These are phyloP conservation scores for Chaunax sp. DNA, from an alignment of 2,797 vertebrate species.

Conservation along the genomic window DNA sequence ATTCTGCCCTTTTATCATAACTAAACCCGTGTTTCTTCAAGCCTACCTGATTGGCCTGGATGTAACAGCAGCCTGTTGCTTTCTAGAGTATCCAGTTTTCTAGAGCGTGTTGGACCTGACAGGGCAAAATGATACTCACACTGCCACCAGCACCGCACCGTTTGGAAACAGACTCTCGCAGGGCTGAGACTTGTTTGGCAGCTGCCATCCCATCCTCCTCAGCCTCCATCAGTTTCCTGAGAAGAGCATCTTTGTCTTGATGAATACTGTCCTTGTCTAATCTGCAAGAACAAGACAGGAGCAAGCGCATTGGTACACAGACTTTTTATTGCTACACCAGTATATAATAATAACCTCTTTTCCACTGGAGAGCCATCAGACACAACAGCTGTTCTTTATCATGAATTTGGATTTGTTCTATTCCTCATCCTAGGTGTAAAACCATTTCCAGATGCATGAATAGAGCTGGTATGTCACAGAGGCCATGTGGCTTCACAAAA, in stretches of 20 bases:
- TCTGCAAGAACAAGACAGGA: conserved; percentile 70
- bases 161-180: conserved; percentile 86
- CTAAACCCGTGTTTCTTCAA: not conserved
- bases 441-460: no score
- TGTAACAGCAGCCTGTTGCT: not conserved
- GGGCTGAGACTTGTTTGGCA: conserved; percentile 86
- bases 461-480: no score
- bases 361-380: no score
- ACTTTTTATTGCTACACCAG: no score
- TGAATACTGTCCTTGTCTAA: conserved; percentile 80
- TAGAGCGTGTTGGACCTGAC: not conserved
- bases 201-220: conserved; percentile 90
- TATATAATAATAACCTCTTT: no score
- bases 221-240: conserved; percentile 88
- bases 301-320: not conserved
- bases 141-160: conserved; percentile 80
- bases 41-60: no score
- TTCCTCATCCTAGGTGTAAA: no score
- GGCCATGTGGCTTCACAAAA: no score
- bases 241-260: conserved; percentile 86
- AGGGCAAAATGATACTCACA: conserved; percentile 66
- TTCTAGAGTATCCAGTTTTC: not conserved
- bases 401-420: no score
- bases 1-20: not conserved
- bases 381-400: no score